Evolutionary conservation across 2,888 invertebrate species (phyloP), one percentile per base, ranked within the genome.

Genomic region (Erebia ligea): DNA sequence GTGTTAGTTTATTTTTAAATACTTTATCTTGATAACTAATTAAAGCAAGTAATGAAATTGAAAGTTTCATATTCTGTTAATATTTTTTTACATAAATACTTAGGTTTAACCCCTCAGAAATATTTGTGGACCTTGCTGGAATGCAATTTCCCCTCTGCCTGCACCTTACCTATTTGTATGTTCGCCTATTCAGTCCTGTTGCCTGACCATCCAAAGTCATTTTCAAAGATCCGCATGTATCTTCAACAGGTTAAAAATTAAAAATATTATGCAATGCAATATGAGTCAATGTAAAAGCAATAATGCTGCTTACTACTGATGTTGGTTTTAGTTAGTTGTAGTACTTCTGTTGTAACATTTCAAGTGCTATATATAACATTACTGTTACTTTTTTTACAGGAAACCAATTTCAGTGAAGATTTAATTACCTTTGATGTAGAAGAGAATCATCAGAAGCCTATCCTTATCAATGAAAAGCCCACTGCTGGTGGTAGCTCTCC

Each of bases 401-500:
- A 86, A 84, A 72, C 82, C 50, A 86, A 79, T 69, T 79, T 80
- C 70, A 82, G 73, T 78, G 91, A 88, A 69, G 91, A 92, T 78
- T 84, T 93, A 62, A 93, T 93, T 45, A 84, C 79, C 70, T 92
- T 93, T 86, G 92, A 93, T 77, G 86, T 87, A 69, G 92, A 91
- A 73, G 90, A 92, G 1, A 87, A 82, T 52, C 82, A 82, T 54
- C 83, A 86, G 79, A 90, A 89, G 77, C 78, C 84, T 50, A 81
- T 88, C 62, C 76, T 84, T 74, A 75, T 84, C 42, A 90, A 85
- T 84, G 88, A 90, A 67, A 78, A 77, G 73, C 78, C 83, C 5
- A 88, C 84, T 81, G 75, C 83, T 48, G 87, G 87, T 77, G 91
- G 90, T 71, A 92, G 90, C 81, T 92, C 92, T 77, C 92, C 92